Evolutionary conservation across 2,888 invertebrate species (phyloP), one percentile per base, ranked within the genome.

Genomic region (Malacosoma neustria): DNA sequence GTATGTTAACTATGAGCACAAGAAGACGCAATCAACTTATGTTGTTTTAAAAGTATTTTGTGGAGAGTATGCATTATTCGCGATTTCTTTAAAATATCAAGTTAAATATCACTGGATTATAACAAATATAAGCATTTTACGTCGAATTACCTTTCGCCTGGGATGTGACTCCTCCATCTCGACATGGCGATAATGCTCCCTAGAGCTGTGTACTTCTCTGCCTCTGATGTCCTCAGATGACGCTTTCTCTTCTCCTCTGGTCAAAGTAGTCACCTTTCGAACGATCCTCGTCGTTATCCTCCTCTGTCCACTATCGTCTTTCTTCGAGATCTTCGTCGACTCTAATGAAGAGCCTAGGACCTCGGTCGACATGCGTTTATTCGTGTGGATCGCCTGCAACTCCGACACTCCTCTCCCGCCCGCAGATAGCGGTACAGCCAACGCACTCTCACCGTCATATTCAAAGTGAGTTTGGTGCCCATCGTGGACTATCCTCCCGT

Each of bases 251-350:
- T 96, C 95, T 30, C 95, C 96, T 11, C 95, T 88, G 45, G 94
- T 93, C 51, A 96, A 71, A 2, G 96, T 96, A 29, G 96, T 96
- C 54, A 96, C 94, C 73, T 95, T 96, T 45, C 94, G 88, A 36
- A 96, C 92, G 46, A 96, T 93, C 64, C 94, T 90, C 32, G 95
- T 94, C 14, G 95, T 96, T 49, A 96, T 93, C 50, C 94, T 90
- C 43, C 93, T 88, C 63, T 92, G 91, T 30, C 95, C 94, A 64
- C 90, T 91, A 48, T 92, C 91, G 41, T 91, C 92, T 66, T 91
- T 90, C 73, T 92, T 90, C 70, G 93, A 93, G 60, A 93, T 92
- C 80, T 94, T 93, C 45, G 92, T 93, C 57, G 94, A 92, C 79
- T 95, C 94, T 67, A 93, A 87, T 45, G 94, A 93, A 66, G 93